Evolutionary conservation across 2,888 invertebrate species (phyloP), one percentile per base, ranked within the genome.

Genomic region (Cataglyphis altisquamis): DNA sequence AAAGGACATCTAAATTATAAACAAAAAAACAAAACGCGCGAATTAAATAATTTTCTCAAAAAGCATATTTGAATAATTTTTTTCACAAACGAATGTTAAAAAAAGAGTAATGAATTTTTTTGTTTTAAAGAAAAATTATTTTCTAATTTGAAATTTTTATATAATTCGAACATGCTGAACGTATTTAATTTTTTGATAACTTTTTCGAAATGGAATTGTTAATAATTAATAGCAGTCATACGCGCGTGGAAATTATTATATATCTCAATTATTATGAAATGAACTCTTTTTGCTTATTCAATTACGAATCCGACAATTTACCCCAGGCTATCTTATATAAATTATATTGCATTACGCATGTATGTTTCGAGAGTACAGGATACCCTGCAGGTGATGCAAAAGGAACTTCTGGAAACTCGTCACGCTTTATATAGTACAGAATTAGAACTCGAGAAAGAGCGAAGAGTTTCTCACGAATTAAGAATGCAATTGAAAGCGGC

Each of bases 361-460:
- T 48, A 64, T 4, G 36, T 73, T 83, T 62, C 63, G 81, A 55
- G 21, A 21, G 0, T 41, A 12, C 73, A 94, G 91, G 89, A 92
- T 84, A 85, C 87, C 5, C 45, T 94, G n/a, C 86, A 90, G 41
- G 83, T 91, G 77, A 77, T 87, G 3, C 90, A 92, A 45, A 84
- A 87, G 21, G 91, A 94, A 73, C 86, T 94, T 3, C 77, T 84
- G 18, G 82, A 90, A 78, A 55, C 85, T 63, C 91, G 91, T 29
- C 89, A 90, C 45, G 66, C 86, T 4, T 82, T 92, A 3, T 89
- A 89, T 48, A 85, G 90, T 32, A 88, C 88, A 52, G 86, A 92
- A 45, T 86, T 90, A 3, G 62, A 84, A 15, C 80, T 93, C 1
- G 93, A 94, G n/a, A 90, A 91, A n/a, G 91, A 91, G 45, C 91